Percentiles rank a stretch among this genome's conserved stretches.
These are phyloP conservation scores for Acipenser ruthenus DNA, from an alignment of 2,797 vertebrate species.

Conservation along the genomic window DNA sequence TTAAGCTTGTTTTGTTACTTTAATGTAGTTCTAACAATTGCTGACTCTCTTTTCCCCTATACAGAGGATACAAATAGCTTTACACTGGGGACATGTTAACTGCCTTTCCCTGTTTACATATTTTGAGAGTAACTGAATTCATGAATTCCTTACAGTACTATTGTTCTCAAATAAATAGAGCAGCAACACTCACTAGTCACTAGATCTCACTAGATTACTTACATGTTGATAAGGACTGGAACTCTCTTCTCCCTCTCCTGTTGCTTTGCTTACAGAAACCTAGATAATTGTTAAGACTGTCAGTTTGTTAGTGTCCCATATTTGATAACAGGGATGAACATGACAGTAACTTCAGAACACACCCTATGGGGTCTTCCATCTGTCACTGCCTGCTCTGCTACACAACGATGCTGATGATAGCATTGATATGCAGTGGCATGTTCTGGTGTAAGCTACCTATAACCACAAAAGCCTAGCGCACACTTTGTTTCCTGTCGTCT, in stretches of 20 bases:
- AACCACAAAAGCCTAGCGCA: slow-evolving; percentile 2
- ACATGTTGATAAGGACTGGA: no score
- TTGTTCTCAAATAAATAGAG: no score
- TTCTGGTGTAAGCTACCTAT: slow-evolving; percentile 14
- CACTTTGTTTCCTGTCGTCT: slow-evolving; percentile 18
- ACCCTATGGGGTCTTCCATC: slow-evolving; percentile 3
- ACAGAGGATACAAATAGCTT: slow-evolving; percentile 18
- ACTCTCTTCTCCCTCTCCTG: no score
- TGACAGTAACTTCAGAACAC: slow-evolving; percentile 19
- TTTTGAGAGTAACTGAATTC: no score
- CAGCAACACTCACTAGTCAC: no score
- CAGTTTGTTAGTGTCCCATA: no score
- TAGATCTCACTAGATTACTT: no score
- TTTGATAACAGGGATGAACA: no score
- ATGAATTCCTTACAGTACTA: no score
- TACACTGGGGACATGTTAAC: slow-evolving; percentile 6
- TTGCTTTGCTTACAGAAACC: no score
- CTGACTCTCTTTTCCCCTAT: slow-evolving; percentile 17
- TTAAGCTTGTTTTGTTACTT: slow-evolving; percentile 2
- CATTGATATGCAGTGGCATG: slow-evolving; percentile 8
- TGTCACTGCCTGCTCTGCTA: slow-evolving; percentile 17
- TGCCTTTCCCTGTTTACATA: slow-evolving; percentile 7
- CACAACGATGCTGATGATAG: slow-evolving; percentile 18
- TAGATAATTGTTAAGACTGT: no score
- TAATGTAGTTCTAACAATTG: slow-evolving; percentile 16